Evolutionary conservation across 35 echinoderm and acorn worm species (phyloP).

Genomic region (Heliocidaris erythrogramma): DNA sequence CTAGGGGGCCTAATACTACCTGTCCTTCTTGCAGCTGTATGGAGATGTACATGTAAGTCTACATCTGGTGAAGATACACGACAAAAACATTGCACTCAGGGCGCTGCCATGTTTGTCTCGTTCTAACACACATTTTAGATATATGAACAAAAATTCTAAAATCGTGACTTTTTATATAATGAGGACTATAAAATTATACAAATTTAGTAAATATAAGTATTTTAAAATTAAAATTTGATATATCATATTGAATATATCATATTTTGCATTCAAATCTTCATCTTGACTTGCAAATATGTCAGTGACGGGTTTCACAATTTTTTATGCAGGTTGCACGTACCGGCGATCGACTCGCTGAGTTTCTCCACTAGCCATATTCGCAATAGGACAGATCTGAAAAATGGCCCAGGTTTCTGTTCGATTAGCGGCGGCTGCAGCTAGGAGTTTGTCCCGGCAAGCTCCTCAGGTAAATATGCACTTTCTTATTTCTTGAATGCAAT

Average conservation of each 20-base stretch:
- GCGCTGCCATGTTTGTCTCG: slow-evolving; percentile 24
- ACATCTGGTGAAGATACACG: no score
- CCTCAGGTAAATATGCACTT: slow-evolving; percentile 70
- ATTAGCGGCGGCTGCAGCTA: slow-evolving; percentile 79
- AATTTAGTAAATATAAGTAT: no score
- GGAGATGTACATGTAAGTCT: no score
- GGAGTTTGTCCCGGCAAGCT: slow-evolving; percentile 76
- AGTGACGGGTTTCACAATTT: slow-evolving; percentile 40
- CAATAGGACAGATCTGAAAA: slow-evolving; percentile 36
- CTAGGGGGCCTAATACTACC: no score
- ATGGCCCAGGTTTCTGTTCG: slow-evolving; percentile 85
- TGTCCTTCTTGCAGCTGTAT: no score
- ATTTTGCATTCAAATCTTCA: no score
- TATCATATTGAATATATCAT: no score
- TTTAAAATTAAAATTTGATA: no score
- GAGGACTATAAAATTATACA: no score
- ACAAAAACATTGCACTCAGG: background rate
- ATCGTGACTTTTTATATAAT: no score
- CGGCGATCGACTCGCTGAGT: background rate
- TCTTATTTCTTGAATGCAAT: background rate
- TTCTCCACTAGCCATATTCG: slow-evolving; percentile 60
- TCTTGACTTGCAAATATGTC: background rate
- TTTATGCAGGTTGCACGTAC: background rate
- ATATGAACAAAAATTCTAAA: no score
- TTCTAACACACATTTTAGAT: background rate